phyloP scores from a whole-genome alignment of 2,113 vertebrate genomes.

The Tympanuchus pallidicinctus region DNA sequence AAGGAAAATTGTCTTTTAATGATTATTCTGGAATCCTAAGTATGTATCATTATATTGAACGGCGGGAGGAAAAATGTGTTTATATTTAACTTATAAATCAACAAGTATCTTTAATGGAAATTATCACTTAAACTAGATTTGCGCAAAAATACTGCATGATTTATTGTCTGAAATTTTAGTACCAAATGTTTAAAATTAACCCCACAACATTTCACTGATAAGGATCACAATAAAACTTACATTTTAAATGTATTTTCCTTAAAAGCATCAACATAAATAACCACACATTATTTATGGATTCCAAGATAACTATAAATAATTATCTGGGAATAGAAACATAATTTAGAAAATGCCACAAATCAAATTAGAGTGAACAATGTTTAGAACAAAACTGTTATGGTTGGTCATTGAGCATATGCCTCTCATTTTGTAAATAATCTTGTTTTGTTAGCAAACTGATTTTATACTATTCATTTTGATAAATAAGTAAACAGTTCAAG shows the following conservation, averaged over 20 bases:
- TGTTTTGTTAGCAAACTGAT: not conserved
- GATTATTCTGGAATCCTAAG: conserved; percentile 9
- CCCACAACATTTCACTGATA: not conserved
- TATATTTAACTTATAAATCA: conserved; percentile 42
- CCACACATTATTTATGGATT: not conserved
- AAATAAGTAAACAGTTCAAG: not conserved
- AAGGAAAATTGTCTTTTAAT: conserved; percentile 41
- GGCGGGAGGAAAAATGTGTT: conserved; percentile 20
- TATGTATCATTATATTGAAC: not conserved
- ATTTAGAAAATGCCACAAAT: not conserved
- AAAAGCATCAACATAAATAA: not conserved
- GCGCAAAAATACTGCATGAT: not conserved
- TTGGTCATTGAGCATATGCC: not conserved
- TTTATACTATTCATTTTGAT: not conserved
- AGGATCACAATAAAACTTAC: not conserved
- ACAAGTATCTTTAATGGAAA: not conserved
- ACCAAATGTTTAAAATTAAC: not conserved
- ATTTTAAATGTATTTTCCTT: not conserved
- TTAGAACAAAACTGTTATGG: not conserved
- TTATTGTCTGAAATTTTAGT: not conserved
- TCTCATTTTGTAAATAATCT: not conserved
- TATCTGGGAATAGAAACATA: not conserved
- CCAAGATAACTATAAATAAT: not conserved
- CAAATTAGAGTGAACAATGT: not conserved
- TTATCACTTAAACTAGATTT: not conserved